A percentile compares a stretch with the other conserved stretches of the same genome.
phyloP scores from a whole-genome alignment of 1,140 invertebrate genomes.

The Rhopalosiphum maidis region DNA sequence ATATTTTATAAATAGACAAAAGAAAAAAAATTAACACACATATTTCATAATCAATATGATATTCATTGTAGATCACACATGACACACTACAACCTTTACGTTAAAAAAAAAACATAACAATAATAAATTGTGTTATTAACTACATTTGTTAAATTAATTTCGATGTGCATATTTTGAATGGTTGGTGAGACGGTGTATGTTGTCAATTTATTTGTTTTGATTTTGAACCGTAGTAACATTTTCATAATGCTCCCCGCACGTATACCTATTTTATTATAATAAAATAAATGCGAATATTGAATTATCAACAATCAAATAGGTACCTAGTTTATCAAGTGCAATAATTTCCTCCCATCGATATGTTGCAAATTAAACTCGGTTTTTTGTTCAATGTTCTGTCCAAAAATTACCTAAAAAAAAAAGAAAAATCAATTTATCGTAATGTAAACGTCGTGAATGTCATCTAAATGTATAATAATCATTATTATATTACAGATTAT shows the following conservation, averaged over 20 bases:
- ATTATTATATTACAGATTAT: neutral
- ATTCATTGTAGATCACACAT: neutral
- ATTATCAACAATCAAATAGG: neutral
- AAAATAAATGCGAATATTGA: neutral
- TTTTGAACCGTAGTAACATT: neutral
- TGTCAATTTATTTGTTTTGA: neutral
- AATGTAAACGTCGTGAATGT: neutral
- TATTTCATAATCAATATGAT: neutral
- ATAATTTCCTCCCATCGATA: neutral
- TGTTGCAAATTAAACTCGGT: neutral
- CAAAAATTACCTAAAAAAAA: neutral
- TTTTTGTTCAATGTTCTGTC: neutral
- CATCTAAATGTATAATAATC: neutral
- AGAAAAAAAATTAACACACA: neutral
- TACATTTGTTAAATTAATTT: neutral
- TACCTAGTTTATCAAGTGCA: neutral
- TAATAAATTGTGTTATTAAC: neutral
- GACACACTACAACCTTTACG: neutral
- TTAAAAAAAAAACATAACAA: neutral
- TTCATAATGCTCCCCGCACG: neutral
- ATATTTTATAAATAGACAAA: neutral
- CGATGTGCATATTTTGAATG: neutral
- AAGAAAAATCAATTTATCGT: neutral
- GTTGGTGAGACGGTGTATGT: neutral
- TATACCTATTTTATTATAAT: neutral